Evolutionary conservation across 2,888 invertebrate genomes (phyloP).

Genomic region (Drosophila mettleri): DNA sequence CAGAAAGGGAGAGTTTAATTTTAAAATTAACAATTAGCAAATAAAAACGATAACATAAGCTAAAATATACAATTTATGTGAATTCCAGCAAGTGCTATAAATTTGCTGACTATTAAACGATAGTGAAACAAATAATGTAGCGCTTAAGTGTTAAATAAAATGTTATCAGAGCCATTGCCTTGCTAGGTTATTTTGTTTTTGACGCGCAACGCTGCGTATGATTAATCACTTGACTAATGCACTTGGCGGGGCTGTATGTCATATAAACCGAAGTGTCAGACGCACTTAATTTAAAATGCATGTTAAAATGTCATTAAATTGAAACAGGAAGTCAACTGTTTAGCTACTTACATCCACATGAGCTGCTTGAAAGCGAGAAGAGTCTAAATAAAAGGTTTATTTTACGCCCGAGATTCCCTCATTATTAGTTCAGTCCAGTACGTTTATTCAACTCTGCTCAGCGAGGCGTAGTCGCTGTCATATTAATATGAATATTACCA

Average conservation of each 20-base stretch:
- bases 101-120: background rate
- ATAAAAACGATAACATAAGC: background rate
- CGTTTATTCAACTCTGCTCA: constrained; percentile 65
- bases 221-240: constrained; percentile 67
- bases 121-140: background rate
- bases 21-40: background rate
- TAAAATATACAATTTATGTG: background rate
- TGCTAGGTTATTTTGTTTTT: constrained; percentile 2
- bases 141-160: constrained; percentile 4
- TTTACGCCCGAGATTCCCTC: constrained; percentile 21
- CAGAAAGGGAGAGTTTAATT: background rate
- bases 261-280: constrained; percentile 64
- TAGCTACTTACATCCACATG: constrained; percentile 34
- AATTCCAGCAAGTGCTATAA: background rate
- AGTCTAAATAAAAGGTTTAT: constrained; percentile 12
- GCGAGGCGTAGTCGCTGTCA: constrained; percentile 33
- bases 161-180: constrained; percentile 2
- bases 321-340: constrained; percentile 64
- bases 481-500: constrained; percentile 63
- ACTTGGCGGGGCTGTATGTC: constrained; percentile 57
- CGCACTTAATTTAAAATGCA: constrained; percentile 76
- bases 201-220: constrained; percentile 50
- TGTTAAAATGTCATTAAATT: constrained; percentile 68
- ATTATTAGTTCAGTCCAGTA: constrained; percentile 14
- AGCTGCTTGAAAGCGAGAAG: constrained; percentile 7